phyloP scores from a whole-genome alignment of 1,140 invertebrate genomes.

The Leptinotarsa lineolata region DNA sequence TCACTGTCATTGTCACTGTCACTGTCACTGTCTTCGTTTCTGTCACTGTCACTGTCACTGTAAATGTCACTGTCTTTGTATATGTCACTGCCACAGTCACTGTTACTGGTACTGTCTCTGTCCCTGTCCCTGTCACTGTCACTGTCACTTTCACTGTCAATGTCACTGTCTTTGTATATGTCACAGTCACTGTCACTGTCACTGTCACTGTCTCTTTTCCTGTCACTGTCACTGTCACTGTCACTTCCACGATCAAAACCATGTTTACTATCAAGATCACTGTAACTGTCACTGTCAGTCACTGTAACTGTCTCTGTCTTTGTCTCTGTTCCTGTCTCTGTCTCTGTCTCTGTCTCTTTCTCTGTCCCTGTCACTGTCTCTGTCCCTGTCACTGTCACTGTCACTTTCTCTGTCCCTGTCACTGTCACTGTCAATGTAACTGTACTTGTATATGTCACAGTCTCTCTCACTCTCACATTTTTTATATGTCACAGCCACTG shows the following conservation, averaged over 20 bases:
- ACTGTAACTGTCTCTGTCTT: slow-evolving; percentile 2
- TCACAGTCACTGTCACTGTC: too few relatives aligned
- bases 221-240: slow-evolving; percentile 22
- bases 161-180: too few relatives aligned
- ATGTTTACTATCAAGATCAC: slow-evolving; percentile 7
- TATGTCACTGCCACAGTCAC: too few relatives aligned
- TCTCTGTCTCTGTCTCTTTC: slow-evolving; percentile 19
- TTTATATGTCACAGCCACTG: background rate
- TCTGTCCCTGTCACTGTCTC: slow-evolving; percentile 8
- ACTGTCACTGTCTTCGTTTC: slow-evolving; percentile 9
- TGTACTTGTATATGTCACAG: background rate
- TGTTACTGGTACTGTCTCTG: slow-evolving; percentile 27
- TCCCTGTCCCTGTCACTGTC: slow-evolving; percentile 21
- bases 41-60: slow-evolving; percentile 25
- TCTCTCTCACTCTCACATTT: too few relatives aligned
- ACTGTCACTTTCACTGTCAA: too few relatives aligned
- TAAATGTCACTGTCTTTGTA: too few relatives aligned
- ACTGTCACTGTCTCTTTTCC: slow-evolving; percentile 13
- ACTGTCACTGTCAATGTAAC: background rate
- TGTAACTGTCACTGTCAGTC: slow-evolving; percentile 11
- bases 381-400: slow-evolving; percentile 21
- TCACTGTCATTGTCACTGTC: too few relatives aligned
- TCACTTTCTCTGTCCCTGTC: slow-evolving; percentile 5
- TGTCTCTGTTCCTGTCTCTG: too few relatives aligned
- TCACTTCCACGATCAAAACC: too few relatives aligned